These are phyloP conservation scores for Xiphias gladius DNA, from an alignment of 2,113 vertebrate species.

Conservation along the genomic window DNA sequence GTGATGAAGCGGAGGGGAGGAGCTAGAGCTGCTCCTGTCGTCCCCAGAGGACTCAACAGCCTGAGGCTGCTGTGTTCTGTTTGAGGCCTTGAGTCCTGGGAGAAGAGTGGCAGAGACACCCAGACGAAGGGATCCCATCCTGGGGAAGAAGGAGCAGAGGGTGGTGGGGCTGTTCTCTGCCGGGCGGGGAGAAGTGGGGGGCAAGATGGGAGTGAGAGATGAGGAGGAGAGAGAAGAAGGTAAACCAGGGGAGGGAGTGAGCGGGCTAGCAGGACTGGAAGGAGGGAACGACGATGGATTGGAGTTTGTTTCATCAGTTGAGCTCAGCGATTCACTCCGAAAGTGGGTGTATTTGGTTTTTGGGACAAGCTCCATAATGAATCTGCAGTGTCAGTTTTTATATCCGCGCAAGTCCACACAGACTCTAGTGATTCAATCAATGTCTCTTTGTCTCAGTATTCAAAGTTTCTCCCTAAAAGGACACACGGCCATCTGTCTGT, in stretches of 20 bases:
- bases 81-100: slow-evolving; percentile 82
- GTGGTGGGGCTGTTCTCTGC: slow-evolving; percentile 93
- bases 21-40: slow-evolving; percentile 68
- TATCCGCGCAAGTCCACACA: slow-evolving; percentile 61
- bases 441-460: slow-evolving; percentile 70
- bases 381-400: slow-evolving; percentile 65
- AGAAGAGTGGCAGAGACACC: slow-evolving; percentile 89
- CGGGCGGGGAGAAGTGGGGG: slow-evolving; percentile 80
- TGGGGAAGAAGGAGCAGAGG: slow-evolving; percentile 96
- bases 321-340: slow-evolving; percentile 92
- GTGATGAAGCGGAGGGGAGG: slow-evolving; percentile 72
- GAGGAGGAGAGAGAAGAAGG: slow-evolving; percentile 89
- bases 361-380: slow-evolving; percentile 92
- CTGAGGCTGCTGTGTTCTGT: slow-evolving; percentile 55
- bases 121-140: slow-evolving; percentile 93
- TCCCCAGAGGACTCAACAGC: slow-evolving; percentile 70
- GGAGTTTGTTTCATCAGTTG: slow-evolving; percentile 84
- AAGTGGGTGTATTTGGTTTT: slow-evolving; percentile 96
- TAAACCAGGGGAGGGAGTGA: slow-evolving; percentile 79
- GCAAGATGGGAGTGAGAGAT: slow-evolving; percentile 87
- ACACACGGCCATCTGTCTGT: slow-evolving; percentile 69
- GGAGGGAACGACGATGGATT: slow-evolving; percentile 81
- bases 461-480: slow-evolving; percentile 71
- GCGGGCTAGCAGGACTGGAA: slow-evolving; percentile 83
- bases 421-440: slow-evolving; percentile 59